These are phyloP conservation scores for Prinia subflava DNA, from an alignment of 2,113 vertebrate genomes.

Conservation along the genomic window DNA sequence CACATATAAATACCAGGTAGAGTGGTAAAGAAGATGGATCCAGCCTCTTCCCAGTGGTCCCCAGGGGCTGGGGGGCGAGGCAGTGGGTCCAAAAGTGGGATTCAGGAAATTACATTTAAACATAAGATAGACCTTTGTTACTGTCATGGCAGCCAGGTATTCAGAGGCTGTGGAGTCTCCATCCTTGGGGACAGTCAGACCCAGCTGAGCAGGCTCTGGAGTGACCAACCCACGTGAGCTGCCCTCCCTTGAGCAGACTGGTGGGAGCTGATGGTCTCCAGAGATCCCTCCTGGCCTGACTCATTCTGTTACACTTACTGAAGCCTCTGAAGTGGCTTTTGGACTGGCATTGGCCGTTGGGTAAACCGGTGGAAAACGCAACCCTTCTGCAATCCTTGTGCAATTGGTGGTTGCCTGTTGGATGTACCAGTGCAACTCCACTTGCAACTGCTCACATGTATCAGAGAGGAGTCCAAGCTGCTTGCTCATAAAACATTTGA, in stretches of 20 bases:
- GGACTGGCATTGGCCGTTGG: neutral
- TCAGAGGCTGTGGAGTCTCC: neutral
- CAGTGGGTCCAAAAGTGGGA: neutral
- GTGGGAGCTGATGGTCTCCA: neutral
- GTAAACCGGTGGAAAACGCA: neutral
- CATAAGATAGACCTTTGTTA: neutral
- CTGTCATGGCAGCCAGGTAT: neutral
- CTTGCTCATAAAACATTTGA: neutral
- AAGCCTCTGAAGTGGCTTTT: neutral
- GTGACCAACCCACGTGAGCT: accelerated
- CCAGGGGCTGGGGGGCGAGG: neutral
- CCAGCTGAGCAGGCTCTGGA: neutral
- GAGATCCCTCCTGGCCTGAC: neutral
- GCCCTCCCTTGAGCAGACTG: neutral
- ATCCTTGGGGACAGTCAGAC: neutral
- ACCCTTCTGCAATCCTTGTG: neutral
- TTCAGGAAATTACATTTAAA: neutral
- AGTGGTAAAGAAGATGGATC: neutral
- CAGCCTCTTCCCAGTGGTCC: neutral
- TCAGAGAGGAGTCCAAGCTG: neutral
- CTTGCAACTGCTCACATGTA: neutral
- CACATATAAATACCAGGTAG: neutral
- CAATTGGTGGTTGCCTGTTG: neutral
- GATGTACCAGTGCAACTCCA: neutral
- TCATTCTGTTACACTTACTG: neutral